Evolutionary conservation across 2,888 invertebrate species (phyloP), one percentile per base, ranked within the genome.

Genomic region (Loripinus fragilis): DNA sequence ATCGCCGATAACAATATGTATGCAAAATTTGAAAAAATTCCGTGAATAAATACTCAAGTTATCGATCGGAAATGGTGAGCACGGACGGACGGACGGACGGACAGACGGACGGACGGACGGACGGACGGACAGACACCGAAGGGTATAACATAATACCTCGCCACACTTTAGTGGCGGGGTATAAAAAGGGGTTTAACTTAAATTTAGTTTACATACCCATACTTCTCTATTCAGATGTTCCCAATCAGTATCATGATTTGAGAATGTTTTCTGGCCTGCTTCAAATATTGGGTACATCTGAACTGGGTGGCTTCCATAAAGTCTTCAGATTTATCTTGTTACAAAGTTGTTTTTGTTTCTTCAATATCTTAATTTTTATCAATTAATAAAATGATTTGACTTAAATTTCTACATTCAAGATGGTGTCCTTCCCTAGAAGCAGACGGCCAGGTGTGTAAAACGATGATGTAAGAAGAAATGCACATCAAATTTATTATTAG

Each of bases 241-340:
- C 74, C 76, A 76, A 2, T 85, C 85, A 85, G 78, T 78, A 28
- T 75, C 66, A 70, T 81, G 72, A 69, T 80, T 69, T 64, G 72
- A 55, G 71, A 85, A 85, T 68, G 78, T 74, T 72, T 80, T 85
- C 68, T 85, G 82, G 41, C 85, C 80, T 50, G 76, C 67, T 78
- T 85, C 85, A 85, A 82, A 82, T 74, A 85, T 80, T 50, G 85
- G 85, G 73, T 85, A 85, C 85, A 85, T 85, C 50, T 74, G 76
- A 82, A 20, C 45, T 45, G 45, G 17, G 45, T 45, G 7, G 45
- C 45, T 45, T 45, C 45, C 45, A 45, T 45, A 3, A 8, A 38
- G 38, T 38, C 38, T 38, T 38, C 5, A 38, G 12, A 5, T 38
- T 38, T 8, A 12, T 38, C 38, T 38, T 38, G 38, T n/a, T n/a